These are phyloP conservation scores for Pantelozetes paolii DNA, from an alignment of 2,888 invertebrate genomes.

Conservation along the genomic window DNA sequence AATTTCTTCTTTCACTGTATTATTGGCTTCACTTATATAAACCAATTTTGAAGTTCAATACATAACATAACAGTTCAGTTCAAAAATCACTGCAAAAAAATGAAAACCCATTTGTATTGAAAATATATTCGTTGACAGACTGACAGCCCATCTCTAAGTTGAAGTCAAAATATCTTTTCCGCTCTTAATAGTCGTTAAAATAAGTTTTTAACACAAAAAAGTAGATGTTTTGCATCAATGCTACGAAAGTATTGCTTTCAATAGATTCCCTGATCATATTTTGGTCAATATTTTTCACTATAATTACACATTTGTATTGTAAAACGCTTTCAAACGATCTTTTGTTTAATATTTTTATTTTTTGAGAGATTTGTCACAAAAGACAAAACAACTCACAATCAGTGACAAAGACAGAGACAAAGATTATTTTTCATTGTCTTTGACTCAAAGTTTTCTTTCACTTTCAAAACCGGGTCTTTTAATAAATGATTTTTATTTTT, in stretches of 20 bases:
- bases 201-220: background rate
- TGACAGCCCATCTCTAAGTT: constrained; percentile 21
- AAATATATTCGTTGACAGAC: constrained; percentile 26
- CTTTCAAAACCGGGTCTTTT: background rate
- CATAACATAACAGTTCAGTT: background rate
- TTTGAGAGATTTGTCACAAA: constrained; percentile 14
- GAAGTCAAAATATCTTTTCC: background rate
- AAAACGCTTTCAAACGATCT: constrained; percentile 16
- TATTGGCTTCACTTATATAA: constrained; percentile 1
- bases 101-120: constrained; percentile 4
- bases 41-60: constrained; percentile 25
- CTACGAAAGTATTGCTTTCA: constrained; percentile 12
- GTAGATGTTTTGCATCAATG: background rate
- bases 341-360: background rate
- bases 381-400: background rate
- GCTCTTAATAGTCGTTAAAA: background rate
- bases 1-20: background rate
- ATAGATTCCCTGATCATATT: background rate
- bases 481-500: background rate
- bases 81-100: background rate
- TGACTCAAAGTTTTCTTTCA: background rate
- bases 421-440: constrained; percentile 20
- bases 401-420: background rate
- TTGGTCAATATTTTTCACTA: background rate
- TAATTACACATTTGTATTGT: constrained; percentile 20